Percentiles rank a stretch among this genome's conserved stretches.
Evolutionary conservation across 2,888 invertebrate species (phyloP).

Genomic region (Watsonalla binaria): DNA sequence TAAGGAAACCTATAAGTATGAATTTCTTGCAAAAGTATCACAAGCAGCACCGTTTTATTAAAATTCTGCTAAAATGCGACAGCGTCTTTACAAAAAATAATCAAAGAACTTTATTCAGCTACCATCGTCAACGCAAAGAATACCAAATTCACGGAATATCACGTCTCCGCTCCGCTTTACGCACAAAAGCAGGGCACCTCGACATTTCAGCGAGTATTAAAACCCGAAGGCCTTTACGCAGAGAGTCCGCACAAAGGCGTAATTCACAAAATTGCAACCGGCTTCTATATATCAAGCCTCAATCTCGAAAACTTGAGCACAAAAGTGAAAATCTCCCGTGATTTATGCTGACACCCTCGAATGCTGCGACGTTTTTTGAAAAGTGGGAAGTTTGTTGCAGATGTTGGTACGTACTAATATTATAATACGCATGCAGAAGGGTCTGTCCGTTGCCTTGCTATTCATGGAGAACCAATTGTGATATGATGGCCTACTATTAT

Average conservation of each 20-base stretch:
- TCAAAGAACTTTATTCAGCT: neutral
- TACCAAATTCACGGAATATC: neutral
- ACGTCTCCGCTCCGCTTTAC: neutral
- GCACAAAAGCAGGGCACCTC: neutral
- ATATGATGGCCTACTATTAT: too few species aligned
- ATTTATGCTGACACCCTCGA: slow-evolving; percentile 32
- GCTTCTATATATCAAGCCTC: slow-evolving; percentile 18
- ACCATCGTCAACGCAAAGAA: neutral
- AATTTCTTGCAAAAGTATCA: too few species aligned
- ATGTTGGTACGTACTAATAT: neutral
- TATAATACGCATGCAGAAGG: too few species aligned
- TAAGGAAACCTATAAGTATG: too few species aligned
- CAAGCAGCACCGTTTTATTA: too few species aligned
- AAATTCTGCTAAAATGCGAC: too few species aligned
- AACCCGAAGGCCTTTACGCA: neutral
- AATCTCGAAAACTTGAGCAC: slow-evolving; percentile 13
- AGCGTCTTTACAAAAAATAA: neutral
- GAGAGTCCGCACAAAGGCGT: slow-evolving; percentile 17
- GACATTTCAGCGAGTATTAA: neutral
- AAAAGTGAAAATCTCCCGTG: slow-evolving; percentile 32
- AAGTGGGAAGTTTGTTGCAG: slow-evolving; percentile 10
- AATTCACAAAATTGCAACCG: slow-evolving; percentile 30
- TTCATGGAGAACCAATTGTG: too few species aligned
- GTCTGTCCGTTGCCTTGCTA: too few species aligned
- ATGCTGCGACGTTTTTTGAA: slow-evolving; percentile 16